Conservation (phyloP, 2,113 vertebrate genomes). For the Synodontis membranacea region DNA sequence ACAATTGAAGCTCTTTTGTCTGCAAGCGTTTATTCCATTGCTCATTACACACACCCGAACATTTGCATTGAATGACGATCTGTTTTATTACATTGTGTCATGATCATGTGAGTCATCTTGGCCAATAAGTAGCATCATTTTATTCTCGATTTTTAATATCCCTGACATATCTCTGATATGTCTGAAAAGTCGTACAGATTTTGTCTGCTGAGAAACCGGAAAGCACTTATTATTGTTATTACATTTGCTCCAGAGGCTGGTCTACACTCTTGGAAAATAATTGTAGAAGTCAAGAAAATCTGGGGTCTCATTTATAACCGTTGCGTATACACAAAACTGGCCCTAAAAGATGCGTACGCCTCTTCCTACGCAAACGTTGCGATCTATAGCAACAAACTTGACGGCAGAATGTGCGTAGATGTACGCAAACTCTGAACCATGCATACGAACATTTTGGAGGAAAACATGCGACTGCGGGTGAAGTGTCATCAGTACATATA, state of each 20-base stretch:
- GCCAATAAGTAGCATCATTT: neutral
- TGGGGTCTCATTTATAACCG: too few relatives aligned
- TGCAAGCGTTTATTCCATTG: conserved; percentile 6
- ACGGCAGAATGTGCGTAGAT: too few relatives aligned
- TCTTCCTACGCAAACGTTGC: too few relatives aligned
- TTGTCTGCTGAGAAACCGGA: neutral
- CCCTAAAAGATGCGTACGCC: too few relatives aligned
- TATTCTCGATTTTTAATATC: neutral
- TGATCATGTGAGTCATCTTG: neutral
- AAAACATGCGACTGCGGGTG: too few relatives aligned
- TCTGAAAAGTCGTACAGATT: neutral
- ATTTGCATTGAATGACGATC: neutral
- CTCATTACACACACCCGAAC: neutral
- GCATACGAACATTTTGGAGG: too few relatives aligned
- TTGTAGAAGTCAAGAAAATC: neutral
- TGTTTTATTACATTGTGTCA: neutral
- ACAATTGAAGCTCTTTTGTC: conserved; percentile 12
- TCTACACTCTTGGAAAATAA: neutral
- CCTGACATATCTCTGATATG: neutral
- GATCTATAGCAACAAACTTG: too few relatives aligned
- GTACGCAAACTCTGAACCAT: too few relatives aligned
- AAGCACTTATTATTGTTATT: neutral
- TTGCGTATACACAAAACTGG: too few relatives aligned
- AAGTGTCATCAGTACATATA: too few relatives aligned
- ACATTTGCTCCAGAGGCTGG: neutral